phyloP scores from a whole-genome alignment of 2,888 invertebrate genomes.

The Lagria hirta region DNA sequence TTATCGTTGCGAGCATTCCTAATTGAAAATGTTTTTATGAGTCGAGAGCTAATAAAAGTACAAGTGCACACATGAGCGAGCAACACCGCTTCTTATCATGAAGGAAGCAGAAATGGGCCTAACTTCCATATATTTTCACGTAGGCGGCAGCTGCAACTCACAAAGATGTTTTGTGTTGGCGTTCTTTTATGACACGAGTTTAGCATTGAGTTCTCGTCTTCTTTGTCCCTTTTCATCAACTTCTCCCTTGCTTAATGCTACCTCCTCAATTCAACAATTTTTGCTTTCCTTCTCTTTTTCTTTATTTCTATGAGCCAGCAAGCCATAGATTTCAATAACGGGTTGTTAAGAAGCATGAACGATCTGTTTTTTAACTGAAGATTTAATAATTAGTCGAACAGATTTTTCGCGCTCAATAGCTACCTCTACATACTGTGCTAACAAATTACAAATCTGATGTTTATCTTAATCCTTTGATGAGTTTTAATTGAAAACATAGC shows the following conservation, averaged over 20 bases:
- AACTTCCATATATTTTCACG: conserved; percentile 24
- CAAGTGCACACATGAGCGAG: conserved; percentile 25
- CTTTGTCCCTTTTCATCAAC: conserved; percentile 32
- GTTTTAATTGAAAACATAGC: no score
- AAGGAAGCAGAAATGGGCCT: conserved; percentile 11
- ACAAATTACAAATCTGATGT: no score
- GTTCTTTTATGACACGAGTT: conserved; percentile 31
- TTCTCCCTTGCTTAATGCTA: conserved; percentile 23
- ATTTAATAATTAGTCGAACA: no score
- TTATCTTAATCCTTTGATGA: no score
- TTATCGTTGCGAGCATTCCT: conserved; percentile 8
- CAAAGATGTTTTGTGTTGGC: conserved; percentile 35
- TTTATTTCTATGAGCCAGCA: no score
- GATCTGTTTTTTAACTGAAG: no score
- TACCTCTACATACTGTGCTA: no score
- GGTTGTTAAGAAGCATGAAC: no score
- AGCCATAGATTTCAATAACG: no score
- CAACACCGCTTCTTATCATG: conserved; percentile 20
- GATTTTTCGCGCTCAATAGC: no score
- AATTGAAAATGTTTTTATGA: conserved; percentile 26
- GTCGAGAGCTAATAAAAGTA: conserved; percentile 21
- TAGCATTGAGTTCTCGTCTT: conserved; percentile 21
- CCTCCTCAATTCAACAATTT: no score
- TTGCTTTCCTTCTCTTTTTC: no score
- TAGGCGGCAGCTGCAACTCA: conserved; percentile 29